Percentiles rank a stretch among this genome's conserved stretches.
Evolutionary conservation across 2,888 invertebrate genomes (phyloP).

Genomic region (Eupithecia dodoneata): DNA sequence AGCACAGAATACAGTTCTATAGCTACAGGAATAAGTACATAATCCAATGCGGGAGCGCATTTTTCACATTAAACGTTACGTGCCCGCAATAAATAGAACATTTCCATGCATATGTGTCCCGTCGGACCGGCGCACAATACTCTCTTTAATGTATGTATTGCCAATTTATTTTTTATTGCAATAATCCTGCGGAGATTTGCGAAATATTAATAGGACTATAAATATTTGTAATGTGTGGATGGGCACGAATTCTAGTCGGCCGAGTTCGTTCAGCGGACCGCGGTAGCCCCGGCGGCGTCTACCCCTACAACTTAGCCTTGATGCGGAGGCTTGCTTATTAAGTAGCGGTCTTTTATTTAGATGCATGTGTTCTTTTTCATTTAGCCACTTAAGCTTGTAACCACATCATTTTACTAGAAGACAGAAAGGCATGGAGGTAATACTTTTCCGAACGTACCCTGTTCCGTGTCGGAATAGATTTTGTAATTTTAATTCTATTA

Average conservation of each 20-base stretch:
- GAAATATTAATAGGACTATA: neutral
- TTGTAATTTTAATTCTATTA: too few species aligned
- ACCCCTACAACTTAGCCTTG: too few species aligned
- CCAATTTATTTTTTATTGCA: conserved; percentile 45
- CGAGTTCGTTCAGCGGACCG: too few species aligned
- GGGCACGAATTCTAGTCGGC: neutral
- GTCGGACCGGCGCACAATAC: conserved; percentile 36
- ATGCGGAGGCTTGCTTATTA: neutral
- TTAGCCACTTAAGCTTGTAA: neutral
- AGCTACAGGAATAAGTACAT: neutral
- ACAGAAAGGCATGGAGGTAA: neutral
- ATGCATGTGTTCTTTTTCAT: neutral
- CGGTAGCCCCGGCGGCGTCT: too few species aligned
- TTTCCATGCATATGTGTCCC: conserved; percentile 47
- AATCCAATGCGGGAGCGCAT: conserved; percentile 32
- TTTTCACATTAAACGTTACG: conserved; percentile 45
- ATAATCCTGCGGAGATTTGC: conserved; percentile 33
- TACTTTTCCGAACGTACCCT: neutral
- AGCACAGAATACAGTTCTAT: neutral
- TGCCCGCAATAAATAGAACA: conserved; percentile 44
- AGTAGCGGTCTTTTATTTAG: neutral
- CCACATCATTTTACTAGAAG: neutral
- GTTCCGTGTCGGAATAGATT: too few species aligned
- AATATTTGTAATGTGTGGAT: neutral
- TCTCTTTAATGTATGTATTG: conserved; percentile 41